phyloP scores from a whole-genome alignment of 2,797 vertebrate species.

The Lepus oiostolus region DNA sequence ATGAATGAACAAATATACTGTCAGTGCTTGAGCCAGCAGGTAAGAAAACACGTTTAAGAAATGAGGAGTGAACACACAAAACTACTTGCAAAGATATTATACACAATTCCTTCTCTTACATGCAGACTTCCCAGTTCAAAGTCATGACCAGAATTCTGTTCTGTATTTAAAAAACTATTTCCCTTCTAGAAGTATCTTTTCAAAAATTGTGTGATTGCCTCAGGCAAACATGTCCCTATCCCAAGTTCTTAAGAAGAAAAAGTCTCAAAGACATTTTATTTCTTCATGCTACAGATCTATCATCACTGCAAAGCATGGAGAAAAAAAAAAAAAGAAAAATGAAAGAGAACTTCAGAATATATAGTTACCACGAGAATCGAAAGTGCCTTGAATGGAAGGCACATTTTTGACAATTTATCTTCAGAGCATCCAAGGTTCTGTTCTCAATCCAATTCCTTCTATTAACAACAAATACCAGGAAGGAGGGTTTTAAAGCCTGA shows the following conservation, averaged over 20 bases:
- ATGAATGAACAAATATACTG: background rate
- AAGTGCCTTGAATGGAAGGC: background rate
- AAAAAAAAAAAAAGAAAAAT: too few species aligned
- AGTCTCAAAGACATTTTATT: background rate
- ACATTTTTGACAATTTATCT: background rate
- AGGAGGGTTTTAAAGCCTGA: background rate
- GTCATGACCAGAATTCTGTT: background rate
- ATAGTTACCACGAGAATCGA: background rate
- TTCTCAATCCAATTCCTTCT: background rate
- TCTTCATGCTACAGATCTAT: background rate
- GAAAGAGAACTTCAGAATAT: background rate
- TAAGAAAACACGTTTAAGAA: constrained; percentile 21
- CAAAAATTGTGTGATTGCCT: constrained; percentile 16
- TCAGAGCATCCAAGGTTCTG: background rate
- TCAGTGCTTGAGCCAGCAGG: background rate
- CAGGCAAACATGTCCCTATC: background rate
- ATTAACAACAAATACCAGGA: background rate
- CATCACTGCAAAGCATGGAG: background rate
- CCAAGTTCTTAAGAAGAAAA: constrained; percentile 59
- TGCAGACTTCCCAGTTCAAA: constrained; percentile 11
- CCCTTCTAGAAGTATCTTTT: constrained; percentile 26
- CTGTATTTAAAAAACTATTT: background rate
- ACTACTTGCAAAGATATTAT: background rate
- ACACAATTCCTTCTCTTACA: background rate
- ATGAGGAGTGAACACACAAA: background rate